Percentiles rank a stretch among this genome's conserved stretches.
phyloP scores from a whole-genome alignment of 1,140 invertebrate species.

The Drosophila carrolli region DNA sequence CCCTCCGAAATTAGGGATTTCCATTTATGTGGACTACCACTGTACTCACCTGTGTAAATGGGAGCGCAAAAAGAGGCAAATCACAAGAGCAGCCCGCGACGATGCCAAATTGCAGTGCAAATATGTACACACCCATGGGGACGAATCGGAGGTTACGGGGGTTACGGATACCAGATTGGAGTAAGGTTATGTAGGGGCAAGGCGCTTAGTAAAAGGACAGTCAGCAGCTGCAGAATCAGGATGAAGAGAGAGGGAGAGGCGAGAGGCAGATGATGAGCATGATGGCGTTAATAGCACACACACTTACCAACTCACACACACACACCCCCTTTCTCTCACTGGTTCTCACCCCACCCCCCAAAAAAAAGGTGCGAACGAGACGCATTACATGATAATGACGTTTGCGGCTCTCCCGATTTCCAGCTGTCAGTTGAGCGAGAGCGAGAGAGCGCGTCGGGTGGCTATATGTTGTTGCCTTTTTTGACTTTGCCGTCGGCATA shows the following conservation, averaged over 20 bases:
- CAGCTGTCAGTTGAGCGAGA: conserved; percentile 71
- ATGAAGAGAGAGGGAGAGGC: not conserved
- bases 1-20: no score
- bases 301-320: conserved; percentile 7
- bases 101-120: conserved; percentile 81
- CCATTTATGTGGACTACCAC: conserved; percentile 25
- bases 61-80: conserved; percentile 82
- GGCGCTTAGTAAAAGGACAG: conserved; percentile 78
- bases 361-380: conserved; percentile 43
- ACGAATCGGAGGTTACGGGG: not conserved
- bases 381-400: conserved; percentile 60
- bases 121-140: conserved; percentile 66
- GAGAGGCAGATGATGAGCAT: conserved; percentile 45
- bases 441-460: conserved; percentile 64
- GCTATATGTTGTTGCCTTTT: conserved; percentile 37
- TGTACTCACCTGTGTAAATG: conserved; percentile 76
- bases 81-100: conserved; percentile 74
- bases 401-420: conserved; percentile 38
- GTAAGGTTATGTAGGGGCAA: conserved; percentile 55
- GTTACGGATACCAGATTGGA: not conserved
- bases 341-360: conserved; percentile 15
- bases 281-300: conserved; percentile 66
- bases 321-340: conserved; percentile 3
- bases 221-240: conserved; percentile 49
- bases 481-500: conserved; percentile 58